These are phyloP conservation scores for Mastacembelus armatus DNA, from an alignment of 2,797 vertebrate genomes.

Conservation along the genomic window DNA sequence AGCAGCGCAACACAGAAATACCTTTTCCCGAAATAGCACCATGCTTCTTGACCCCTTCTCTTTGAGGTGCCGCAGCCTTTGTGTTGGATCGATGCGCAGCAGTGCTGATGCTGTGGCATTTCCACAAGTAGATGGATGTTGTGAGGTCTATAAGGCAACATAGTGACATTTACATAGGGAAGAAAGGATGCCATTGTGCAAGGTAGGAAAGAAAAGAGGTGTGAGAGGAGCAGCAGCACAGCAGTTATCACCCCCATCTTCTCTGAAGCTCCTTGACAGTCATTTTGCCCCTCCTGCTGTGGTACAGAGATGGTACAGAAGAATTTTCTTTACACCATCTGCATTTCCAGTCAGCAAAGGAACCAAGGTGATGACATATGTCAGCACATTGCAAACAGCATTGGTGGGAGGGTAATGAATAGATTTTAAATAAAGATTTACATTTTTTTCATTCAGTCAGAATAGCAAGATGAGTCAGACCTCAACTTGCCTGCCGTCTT, in stretches of 20 bases:
- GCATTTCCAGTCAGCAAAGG: constrained; percentile 56
- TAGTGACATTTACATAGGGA: constrained; percentile 77
- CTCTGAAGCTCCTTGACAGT: constrained; percentile 66
- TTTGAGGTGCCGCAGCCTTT: constrained; percentile 30
- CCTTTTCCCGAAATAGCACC: constrained; percentile 49
- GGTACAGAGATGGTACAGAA: constrained; percentile 59
- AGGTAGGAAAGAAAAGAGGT: constrained; percentile 27
- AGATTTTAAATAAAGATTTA: constrained; percentile 71
- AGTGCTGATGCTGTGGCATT: constrained; percentile 72
- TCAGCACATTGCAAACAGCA: constrained; percentile 37
- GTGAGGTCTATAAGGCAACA: constrained; percentile 61
- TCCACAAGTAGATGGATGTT: constrained; percentile 76
- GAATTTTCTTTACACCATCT: constrained; percentile 66
- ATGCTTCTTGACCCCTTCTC: constrained; percentile 59
- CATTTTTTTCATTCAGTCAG: constrained; percentile 35
- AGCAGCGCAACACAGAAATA: constrained; percentile 28
- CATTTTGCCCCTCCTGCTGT: constrained; percentile 67
- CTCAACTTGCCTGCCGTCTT: constrained; percentile 23
- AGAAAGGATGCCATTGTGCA: constrained; percentile 49
- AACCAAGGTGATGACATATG: constrained; percentile 66
- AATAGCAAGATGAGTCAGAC: constrained; percentile 53
- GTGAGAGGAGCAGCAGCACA: constrained; percentile 21
- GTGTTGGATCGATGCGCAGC: constrained; percentile 65
- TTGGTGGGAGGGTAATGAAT: constrained; percentile 62
- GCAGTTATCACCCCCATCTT: constrained; percentile 59